Base-by-base conservation (phyloP, 1,140 invertebrate species). In the Colletes gigas region DNA sequence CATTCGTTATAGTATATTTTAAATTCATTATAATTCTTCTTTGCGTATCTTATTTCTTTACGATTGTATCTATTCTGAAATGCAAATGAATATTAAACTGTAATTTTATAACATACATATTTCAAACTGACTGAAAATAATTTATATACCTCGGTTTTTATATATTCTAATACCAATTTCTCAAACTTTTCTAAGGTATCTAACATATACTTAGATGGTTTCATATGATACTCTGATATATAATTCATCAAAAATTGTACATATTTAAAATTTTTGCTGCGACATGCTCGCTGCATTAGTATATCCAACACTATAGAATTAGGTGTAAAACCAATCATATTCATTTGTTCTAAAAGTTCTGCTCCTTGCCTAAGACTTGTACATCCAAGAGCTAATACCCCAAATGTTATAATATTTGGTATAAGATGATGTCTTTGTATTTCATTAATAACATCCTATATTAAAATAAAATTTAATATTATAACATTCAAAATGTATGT, bases 361-460 rank as follows among this genome's bases (percentile, higher is more conserved):
- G 92, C 89, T 21, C 95, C 96, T 83, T 95, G 93, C 39, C 94
- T 91, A 75, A 94, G 93, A 47, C 9, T 8, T 91, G 95, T 91
- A 92, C 98, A 98, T 7, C 96, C 94, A 74, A 98, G 88, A 5
- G 98, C 96, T n/a, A 98, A 91, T 3, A 96, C 95, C 47, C 97
- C 98, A 94, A 97, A 98, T 1, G 98, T 98, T 63, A 97, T 94
- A 76, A 98, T 94, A 92, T 98, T 95, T 7, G 96, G 95, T 59
- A 93, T 92, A 17, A 98, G 88, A 72, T 93, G 92, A 12, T 93
- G 86, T 66, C 94, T 89, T 80, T 94, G 93, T 77, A 98, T 96
- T 67, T 96, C 92, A 50, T 93, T 78, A 47, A 97, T 91, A 8
- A 97, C 95, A 76, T 94, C 92, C 95, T 96, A 83, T 67, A 92